These are phyloP conservation scores for Podabrus alpinus DNA, from an alignment of 2,888 invertebrate genomes.

Conservation along the genomic window DNA sequence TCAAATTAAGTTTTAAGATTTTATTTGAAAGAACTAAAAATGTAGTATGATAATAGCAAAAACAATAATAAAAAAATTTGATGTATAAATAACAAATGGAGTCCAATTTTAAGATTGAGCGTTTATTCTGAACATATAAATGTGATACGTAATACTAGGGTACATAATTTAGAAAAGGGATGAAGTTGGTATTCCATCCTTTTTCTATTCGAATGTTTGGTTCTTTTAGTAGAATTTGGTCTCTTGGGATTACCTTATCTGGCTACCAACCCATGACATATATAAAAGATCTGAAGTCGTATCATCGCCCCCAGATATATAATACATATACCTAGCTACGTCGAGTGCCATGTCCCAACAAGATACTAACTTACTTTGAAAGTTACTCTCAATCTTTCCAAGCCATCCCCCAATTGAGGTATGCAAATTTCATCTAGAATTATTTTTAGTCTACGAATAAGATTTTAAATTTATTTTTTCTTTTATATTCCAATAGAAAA, in stretches of 20 bases:
- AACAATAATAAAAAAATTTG: constrained; percentile 37
- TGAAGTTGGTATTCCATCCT: constrained; percentile 34
- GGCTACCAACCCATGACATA: constrained; percentile 37
- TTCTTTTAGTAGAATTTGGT: constrained; percentile 35
- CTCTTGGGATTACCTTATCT: constrained; percentile 39
- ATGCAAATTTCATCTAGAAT: constrained; percentile 30
- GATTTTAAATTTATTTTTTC: constrained; percentile 7
- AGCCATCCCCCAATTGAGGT: constrained; percentile 27
- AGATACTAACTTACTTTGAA: constrained; percentile 30
- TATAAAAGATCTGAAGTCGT: constrained; percentile 37
- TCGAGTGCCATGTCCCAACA: constrained; percentile 27
- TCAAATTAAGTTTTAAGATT: background rate
- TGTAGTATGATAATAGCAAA: background rate
- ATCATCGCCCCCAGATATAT: constrained; percentile 35
- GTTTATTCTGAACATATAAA: constrained; percentile 42
- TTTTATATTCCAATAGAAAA: constrained; percentile 2
- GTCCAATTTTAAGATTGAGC: constrained; percentile 40
- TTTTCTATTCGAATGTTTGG: constrained; percentile 33
- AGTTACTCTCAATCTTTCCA: constrained; percentile 27
- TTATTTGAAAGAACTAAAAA: background rate
- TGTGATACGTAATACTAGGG: constrained; percentile 39
- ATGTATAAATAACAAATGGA: constrained; percentile 36
- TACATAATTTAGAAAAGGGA: constrained; percentile 40
- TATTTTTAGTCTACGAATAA: constrained; percentile 26
- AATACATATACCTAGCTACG: constrained; percentile 32